A percentile compares a stretch with the other conserved stretches of the same genome.
phyloP scores from a whole-genome alignment of 2,888 invertebrate genomes.

The Dimorphilus gyrociliatus region DNA sequence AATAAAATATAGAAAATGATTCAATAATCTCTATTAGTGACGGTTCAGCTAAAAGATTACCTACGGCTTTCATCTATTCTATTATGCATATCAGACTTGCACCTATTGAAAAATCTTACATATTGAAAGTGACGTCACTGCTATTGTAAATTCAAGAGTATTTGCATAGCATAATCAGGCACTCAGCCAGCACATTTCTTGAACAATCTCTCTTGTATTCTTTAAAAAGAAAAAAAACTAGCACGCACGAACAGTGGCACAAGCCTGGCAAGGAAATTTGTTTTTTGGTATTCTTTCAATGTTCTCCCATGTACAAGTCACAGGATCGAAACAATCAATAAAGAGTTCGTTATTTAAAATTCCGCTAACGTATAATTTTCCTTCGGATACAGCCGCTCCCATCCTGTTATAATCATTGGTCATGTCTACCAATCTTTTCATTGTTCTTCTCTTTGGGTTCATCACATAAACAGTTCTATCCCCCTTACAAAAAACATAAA shows the following conservation, averaged over 20 bases:
- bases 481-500: constrained; percentile 36
- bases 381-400: constrained; percentile 24
- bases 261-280: constrained; percentile 26
- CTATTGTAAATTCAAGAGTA: no score
- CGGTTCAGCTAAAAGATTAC: no score
- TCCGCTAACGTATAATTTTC: constrained; percentile 28
- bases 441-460: constrained; percentile 27
- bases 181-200: no score
- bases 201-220: no score
- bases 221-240: no score
- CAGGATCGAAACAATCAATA: constrained; percentile 30
- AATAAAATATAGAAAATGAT: no score
- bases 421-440: constrained; percentile 23
- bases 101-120: no score
- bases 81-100: no score
- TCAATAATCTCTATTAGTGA: no score
- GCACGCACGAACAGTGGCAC: constrained; percentile 28
- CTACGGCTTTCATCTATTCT: no score
- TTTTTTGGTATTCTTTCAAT: constrained; percentile 21
- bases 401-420: constrained; percentile 21
- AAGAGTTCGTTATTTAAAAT: constrained; percentile 21
- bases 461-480: constrained; percentile 27
- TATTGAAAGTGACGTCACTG: no score
- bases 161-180: no score
- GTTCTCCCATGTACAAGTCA: constrained; percentile 22